phyloP scores from a whole-genome alignment of 2,113 vertebrate species.

The Lathamus discolor region DNA sequence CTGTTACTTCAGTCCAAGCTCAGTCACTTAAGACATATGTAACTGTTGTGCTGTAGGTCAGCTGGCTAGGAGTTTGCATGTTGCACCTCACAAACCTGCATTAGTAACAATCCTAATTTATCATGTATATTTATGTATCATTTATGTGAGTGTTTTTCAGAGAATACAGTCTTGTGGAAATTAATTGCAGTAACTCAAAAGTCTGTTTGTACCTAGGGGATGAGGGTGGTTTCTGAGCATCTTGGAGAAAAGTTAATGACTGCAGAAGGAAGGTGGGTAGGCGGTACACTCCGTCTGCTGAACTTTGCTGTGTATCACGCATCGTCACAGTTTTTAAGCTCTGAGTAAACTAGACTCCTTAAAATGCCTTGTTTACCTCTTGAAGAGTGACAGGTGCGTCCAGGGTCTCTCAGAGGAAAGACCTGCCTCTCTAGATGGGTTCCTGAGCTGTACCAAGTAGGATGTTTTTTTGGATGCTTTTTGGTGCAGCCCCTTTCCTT shows the following conservation, averaged over 20 bases:
- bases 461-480: neutral
- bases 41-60: neutral
- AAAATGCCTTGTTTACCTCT: neutral
- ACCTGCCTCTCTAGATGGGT: neutral
- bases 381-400: neutral
- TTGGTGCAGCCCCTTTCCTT: neutral
- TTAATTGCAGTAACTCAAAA: neutral
- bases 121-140: fast-evolving
- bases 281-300: neutral
- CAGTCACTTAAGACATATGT: neutral
- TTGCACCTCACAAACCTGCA: neutral
- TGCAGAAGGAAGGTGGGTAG: neutral
- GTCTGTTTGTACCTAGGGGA: neutral
- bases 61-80: neutral
- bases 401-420: neutral
- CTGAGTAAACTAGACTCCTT: neutral
- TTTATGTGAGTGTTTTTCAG: neutral
- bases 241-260: neutral
- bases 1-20: neutral
- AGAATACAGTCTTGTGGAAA: neutral
- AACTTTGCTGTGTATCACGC: fast-evolving
- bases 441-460: neutral
- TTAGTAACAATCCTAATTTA: neutral
- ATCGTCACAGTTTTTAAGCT: neutral
- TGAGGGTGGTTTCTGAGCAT: neutral